Percentiles rank a stretch among this genome's conserved stretches.
Conservation (phyloP, 2,888 invertebrate genomes). For the Melipona beecheii region DNA sequence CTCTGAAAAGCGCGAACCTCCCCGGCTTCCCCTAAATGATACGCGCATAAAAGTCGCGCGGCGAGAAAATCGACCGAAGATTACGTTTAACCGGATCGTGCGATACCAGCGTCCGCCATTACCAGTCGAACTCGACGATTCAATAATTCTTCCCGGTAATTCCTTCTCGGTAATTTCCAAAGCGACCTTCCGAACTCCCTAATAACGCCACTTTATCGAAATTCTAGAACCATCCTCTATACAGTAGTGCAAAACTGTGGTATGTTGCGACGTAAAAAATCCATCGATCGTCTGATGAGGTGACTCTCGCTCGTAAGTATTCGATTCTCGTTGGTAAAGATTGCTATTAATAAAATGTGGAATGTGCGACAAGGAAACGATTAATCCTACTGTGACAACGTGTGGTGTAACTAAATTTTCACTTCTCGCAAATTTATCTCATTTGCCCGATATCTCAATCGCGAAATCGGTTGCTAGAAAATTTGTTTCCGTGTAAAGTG, state of each 20-base stretch:
- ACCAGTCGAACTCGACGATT: neutral
- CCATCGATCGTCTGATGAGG: constrained; percentile 41
- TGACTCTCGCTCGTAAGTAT: too few species aligned
- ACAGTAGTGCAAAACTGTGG: neutral
- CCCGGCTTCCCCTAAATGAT: neutral
- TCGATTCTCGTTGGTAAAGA: too few species aligned
- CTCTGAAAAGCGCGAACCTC: neutral
- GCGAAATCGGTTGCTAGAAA: too few species aligned
- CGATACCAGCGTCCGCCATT: neutral
- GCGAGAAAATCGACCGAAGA: neutral
- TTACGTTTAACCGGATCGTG: neutral
- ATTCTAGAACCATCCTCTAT: constrained; percentile 27
- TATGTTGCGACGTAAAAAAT: constrained; percentile 33
- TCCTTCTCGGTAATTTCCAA: constrained; percentile 6
- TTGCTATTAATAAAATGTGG: too few species aligned
- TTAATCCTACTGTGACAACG: neutral
- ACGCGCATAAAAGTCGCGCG: neutral
- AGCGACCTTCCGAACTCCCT: constrained; percentile 3
- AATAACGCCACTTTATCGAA: constrained; percentile 40
- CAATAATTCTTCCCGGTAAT: constrained; percentile 2
- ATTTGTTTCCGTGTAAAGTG: too few species aligned
- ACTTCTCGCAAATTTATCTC: too few species aligned
- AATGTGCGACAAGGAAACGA: neutral
- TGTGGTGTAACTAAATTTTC: neutral
- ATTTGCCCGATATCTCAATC: too few species aligned